Base-by-base conservation (phyloP, 2,888 invertebrate genomes). In the Caenorhabditis japonica region DNA sequence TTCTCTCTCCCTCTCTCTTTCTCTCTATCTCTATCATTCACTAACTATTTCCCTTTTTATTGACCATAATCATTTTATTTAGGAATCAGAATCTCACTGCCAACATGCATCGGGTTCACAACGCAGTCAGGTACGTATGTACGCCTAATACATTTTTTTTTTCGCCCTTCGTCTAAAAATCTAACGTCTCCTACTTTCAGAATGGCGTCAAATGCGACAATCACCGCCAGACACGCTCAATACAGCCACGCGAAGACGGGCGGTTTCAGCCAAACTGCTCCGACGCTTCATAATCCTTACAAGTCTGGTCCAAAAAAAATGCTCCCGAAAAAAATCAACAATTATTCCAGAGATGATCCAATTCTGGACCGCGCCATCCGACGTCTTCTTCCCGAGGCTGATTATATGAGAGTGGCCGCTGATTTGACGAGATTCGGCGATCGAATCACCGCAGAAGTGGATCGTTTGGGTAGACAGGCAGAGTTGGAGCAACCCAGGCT, bases 371-470 rank as follows among this genome's bases (percentile, higher is more conserved):
- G 78, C 5, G 58, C 68, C 25, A 59, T 83, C 12, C 62, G 78
- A 2, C 70, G 83, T 10, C 51, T 76, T 7, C 66, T 83, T 17
- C 77, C 83, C 0, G 73, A 76, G 34, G 44, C 34, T 0, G 73
- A 79, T 4, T 81, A 79, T 36, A 66, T 79, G 49, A 72, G 46
- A 47, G 81, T 83, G 8, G 75, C 81, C 0, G 47, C 38, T 0
- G 91, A 91, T 80, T 84, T 91, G 58, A 75, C 82, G 2, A 77
- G 84, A 21, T 91, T 91, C 86, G 91, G 91, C n/a, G 83, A 88
- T 5, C 83, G 90, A 39, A 88, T 90, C 8, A 88, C 88, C 0
- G 84, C 85, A 3, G 90, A 91, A 75, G 87, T 91, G 38, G 88
- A 89, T 66, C 82, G 87, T 1, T 84, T 90, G 15, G 84, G 83